These are phyloP conservation scores for Mythimna ferrago DNA, from an alignment of 2,888 invertebrate species.

Conservation along the genomic window DNA sequence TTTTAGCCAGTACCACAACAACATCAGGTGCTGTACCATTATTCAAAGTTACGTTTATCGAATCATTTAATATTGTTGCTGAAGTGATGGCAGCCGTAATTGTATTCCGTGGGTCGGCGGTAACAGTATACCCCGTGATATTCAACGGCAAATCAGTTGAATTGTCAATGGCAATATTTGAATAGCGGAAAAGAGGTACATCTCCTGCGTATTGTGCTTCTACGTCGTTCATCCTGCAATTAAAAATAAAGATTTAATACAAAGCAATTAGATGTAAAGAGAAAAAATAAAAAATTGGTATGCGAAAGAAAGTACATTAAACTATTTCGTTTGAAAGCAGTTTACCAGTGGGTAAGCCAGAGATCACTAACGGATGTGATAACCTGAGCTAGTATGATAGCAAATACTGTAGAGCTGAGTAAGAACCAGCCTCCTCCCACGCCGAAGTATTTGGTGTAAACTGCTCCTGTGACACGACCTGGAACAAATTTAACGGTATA, in stretches of 20 bases:
- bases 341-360: constrained; percentile 94
- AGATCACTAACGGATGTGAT: constrained; percentile 94
- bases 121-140: constrained; percentile 15
- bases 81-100: constrained; percentile 26
- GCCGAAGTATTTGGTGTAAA: constrained; percentile 93
- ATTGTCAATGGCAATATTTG: constrained; percentile 7
- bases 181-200: constrained; percentile 13
- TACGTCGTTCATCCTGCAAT: constrained; percentile 84
- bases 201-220: constrained; percentile 66
- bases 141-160: constrained; percentile 20
- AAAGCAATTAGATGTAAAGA: no score
- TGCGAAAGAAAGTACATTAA: neutral
- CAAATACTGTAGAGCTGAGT: constrained; percentile 88
- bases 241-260: neutral
- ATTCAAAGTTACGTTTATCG: neutral
- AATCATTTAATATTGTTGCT: constrained; percentile 20
- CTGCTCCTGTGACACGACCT: constrained; percentile 89
- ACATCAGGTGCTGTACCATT: constrained; percentile 14
- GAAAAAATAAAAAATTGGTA: no score
- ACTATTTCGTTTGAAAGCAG: neutral
- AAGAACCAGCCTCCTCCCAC: constrained; percentile 92
- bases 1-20: constrained; percentile 53
- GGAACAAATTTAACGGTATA: constrained; percentile 20
- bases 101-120: constrained; percentile 18
- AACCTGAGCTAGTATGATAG: constrained; percentile 92